Conservation (phyloP, 1,140 invertebrate genomes). For the Batillaria attramentaria region DNA sequence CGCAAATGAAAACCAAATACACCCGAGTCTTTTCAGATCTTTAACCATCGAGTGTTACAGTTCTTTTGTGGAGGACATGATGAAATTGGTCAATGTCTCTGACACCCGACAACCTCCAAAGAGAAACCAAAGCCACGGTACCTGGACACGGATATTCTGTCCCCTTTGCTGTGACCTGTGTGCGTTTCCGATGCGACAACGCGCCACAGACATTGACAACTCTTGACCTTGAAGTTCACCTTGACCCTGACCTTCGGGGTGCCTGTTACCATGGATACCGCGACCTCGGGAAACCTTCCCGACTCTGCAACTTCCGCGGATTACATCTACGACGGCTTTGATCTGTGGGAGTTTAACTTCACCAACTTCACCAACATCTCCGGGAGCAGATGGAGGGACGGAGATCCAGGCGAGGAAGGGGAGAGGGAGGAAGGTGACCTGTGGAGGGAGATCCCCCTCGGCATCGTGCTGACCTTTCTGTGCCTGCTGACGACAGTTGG, state of each 20-base stretch:
- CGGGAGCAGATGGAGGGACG: not conserved
- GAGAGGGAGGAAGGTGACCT: slow-evolving; percentile 36
- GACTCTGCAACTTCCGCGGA: not conserved
- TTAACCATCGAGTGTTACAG: no score
- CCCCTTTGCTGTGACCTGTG: no score
- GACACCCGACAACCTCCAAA: no score
- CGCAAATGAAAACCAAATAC: no score
- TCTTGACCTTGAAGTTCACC: not conserved
- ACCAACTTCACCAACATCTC: slow-evolving; percentile 26
- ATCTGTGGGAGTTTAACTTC: slow-evolving; percentile 23
- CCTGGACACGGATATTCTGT: no score
- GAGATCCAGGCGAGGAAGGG: not conserved
- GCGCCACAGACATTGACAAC: not conserved
- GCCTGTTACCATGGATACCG: slow-evolving; percentile 15
- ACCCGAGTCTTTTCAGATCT: no score
- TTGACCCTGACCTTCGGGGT: not conserved
- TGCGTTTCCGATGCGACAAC: not conserved
- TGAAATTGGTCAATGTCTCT: no score
- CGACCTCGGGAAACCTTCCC: not conserved
- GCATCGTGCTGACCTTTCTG: slow-evolving; percentile 55
- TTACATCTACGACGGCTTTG: slow-evolving; percentile 4
- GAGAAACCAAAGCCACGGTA: no score
- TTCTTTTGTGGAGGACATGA: no score
- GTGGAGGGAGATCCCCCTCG: slow-evolving; percentile 62
- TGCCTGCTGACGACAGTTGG: slow-evolving; percentile 64